phyloP scores from a whole-genome alignment of 53 echinoderm and acorn worm genomes.

The Hippasteria phrygiana region DNA sequence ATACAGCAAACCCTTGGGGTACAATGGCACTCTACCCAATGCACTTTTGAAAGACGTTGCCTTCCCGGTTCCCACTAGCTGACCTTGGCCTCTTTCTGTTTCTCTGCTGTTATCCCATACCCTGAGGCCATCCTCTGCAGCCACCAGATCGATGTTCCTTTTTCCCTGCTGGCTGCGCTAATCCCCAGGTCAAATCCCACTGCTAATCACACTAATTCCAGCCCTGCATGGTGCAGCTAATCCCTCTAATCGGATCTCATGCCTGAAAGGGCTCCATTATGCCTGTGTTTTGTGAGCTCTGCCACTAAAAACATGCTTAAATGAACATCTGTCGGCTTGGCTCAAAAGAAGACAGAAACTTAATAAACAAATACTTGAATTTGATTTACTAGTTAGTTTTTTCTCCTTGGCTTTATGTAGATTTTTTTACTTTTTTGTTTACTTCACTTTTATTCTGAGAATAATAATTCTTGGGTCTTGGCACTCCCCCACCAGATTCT shows the following conservation, averaged over 20 bases:
- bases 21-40: neutral
- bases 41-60: constrained; percentile 18
- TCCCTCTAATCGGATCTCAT: constrained; percentile 38
- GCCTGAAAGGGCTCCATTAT: constrained; percentile 5
- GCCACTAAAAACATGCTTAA: neutral
- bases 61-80: neutral
- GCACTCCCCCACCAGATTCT: no score
- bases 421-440: no score
- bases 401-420: no score
- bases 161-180: neutral
- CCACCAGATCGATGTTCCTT: neutral
- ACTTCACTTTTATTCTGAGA: no score
- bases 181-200: constrained; percentile 22
- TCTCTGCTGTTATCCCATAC: neutral
- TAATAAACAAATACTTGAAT: constrained; percentile 37
- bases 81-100: neutral
- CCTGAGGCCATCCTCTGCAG: neutral
- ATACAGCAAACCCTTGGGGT: neutral
- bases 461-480: no score
- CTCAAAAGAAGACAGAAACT: constrained; percentile 11
- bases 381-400: no score
- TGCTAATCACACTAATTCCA: constrained; percentile 11
- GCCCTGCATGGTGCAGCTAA: constrained; percentile 9
- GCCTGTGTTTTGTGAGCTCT: neutral
- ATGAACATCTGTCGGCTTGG: constrained; percentile 49